phyloP scores from a whole-genome alignment of 2,113 vertebrate species.

The Eurypyga helias region DNA sequence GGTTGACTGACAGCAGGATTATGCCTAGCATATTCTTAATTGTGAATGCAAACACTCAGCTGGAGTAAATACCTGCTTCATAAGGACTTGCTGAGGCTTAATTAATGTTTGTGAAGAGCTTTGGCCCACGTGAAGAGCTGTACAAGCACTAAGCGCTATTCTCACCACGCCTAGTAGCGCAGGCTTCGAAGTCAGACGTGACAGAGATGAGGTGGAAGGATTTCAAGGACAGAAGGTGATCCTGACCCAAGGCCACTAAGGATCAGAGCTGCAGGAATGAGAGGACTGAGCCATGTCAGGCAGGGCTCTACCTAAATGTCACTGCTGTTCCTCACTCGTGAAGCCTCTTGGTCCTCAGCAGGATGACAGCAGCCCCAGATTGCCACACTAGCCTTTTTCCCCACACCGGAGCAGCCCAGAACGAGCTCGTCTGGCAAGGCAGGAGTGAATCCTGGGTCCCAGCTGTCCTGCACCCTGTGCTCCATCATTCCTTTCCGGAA shows the following conservation, averaged over 20 bases:
- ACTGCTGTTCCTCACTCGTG: rapidly evolving
- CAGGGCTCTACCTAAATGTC: background rate
- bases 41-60: slow-evolving; percentile 32
- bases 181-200: background rate
- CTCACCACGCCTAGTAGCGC: rapidly evolving
- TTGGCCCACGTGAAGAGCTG: background rate
- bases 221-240: background rate
- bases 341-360: background rate
- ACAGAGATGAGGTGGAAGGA: background rate
- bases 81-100: background rate
- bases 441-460: background rate
- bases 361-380: background rate
- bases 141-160: background rate
- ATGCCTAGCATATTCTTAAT: background rate
- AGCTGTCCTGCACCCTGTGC: background rate
- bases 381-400: background rate
- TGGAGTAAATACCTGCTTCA: slow-evolving; percentile 24
- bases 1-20: slow-evolving; percentile 2
- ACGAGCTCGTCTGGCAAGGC: background rate
- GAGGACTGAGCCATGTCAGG: background rate
- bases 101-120: background rate
- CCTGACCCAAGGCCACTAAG: background rate
- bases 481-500: background rate
- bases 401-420: rapidly evolving
- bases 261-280: background rate